phyloP scores from a whole-genome alignment of 2,888 invertebrate species.

The Himalopsyche kuldschensis region DNA sequence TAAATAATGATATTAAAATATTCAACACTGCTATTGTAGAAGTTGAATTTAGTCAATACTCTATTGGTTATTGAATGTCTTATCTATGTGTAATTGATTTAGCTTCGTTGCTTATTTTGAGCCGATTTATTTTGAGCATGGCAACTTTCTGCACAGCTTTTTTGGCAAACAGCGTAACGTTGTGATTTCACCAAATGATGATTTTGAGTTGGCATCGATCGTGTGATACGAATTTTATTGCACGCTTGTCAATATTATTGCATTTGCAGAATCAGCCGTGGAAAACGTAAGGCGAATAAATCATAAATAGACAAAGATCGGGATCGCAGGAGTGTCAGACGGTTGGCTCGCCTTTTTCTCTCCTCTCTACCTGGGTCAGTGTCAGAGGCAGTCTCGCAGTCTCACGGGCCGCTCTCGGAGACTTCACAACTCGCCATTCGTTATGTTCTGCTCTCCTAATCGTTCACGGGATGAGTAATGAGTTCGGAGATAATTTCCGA shows the following conservation, averaged over 20 bases:
- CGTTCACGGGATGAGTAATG: slow-evolving; percentile 19
- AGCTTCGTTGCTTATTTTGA: too few species aligned
- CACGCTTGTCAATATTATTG: neutral
- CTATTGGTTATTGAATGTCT: too few species aligned
- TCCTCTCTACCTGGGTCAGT: neutral
- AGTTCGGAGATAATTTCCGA: slow-evolving; percentile 13
- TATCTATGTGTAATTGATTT: too few species aligned
- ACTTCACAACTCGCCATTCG: slow-evolving; percentile 26
- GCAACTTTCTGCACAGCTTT: too few species aligned
- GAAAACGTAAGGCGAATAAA: slow-evolving; percentile 8
- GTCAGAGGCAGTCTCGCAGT: neutral
- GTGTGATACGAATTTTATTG: too few species aligned
- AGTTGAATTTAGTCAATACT: too few species aligned
- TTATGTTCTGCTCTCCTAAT: slow-evolving; percentile 22
- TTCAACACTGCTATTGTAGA: too few species aligned
- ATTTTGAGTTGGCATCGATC: too few species aligned
- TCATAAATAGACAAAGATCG: slow-evolving; percentile 18
- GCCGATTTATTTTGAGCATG: too few species aligned
- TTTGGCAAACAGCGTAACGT: too few species aligned
- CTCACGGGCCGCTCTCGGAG: neutral
- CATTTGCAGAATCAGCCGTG: neutral
- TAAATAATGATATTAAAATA: too few species aligned
- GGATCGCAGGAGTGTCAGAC: neutral
- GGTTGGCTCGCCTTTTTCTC: neutral
- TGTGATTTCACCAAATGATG: too few species aligned